A percentile compares a stretch with the other conserved stretches of the same genome.
Evolutionary conservation across 2,797 vertebrate genomes (phyloP).

Genomic region (Potorous gilbertii): DNA sequence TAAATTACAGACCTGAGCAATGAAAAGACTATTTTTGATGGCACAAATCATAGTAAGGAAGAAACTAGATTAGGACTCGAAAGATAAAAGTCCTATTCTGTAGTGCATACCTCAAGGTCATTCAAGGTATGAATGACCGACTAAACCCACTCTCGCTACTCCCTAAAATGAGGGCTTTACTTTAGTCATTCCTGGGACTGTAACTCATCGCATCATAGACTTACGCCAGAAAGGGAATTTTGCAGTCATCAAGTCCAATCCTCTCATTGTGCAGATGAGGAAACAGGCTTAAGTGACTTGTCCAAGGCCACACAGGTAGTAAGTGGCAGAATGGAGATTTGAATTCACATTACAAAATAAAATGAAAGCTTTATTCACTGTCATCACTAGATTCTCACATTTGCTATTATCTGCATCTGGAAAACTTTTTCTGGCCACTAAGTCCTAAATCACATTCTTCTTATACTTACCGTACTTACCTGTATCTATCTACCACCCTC

Average conservation of each 20-base stretch:
- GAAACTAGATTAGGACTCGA: neutral
- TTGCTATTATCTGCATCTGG: neutral
- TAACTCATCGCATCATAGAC: neutral
- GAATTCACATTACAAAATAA: neutral
- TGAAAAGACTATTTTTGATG: constrained; percentile 7
- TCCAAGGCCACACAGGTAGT: neutral
- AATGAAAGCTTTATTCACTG: neutral
- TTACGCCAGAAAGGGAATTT: neutral
- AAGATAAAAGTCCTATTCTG: neutral
- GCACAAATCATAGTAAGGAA: neutral
- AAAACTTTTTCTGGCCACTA: neutral
- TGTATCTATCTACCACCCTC: neutral
- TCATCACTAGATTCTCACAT: neutral
- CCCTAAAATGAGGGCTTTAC: neutral
- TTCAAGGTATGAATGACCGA: neutral
- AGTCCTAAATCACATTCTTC: neutral
- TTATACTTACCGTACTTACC: neutral
- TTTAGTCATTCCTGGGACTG: neutral
- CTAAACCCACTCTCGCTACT: neutral
- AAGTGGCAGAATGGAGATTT: neutral
- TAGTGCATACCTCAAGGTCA: neutral
- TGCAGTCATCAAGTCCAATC: neutral
- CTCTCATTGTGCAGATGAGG: neutral
- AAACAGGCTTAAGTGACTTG: neutral
- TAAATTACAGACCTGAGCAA: neutral